Conservation (phyloP, 30 jellyfish, hydroid and myxozoan genomes). For the Sanderia malayensis region DNA sequence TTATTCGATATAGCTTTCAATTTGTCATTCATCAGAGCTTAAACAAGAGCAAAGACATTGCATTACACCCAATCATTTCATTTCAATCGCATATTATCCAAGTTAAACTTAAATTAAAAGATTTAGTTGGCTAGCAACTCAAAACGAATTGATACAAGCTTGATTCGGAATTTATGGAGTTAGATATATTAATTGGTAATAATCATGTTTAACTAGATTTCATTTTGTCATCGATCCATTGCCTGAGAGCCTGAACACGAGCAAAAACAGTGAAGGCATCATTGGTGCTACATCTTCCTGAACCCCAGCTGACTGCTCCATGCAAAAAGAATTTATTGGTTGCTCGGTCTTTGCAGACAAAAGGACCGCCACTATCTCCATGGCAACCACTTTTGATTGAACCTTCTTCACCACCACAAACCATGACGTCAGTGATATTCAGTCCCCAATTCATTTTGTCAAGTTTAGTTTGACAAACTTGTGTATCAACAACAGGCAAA, state of each 20-base stretch:
- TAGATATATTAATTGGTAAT: no score
- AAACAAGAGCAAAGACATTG: no score
- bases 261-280: constrained; percentile 70
- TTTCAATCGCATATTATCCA: no score
- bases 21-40: no score
- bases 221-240: constrained; percentile 48
- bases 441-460: constrained; percentile 43
- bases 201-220: neutral
- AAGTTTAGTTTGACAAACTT: constrained; percentile 41
- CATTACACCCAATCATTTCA: no score
- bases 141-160: no score
- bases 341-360: constrained; percentile 45
- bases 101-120: no score
- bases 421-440: constrained; percentile 45
- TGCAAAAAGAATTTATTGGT: constrained; percentile 50
- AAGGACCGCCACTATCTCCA: constrained; percentile 88
- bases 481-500: constrained; percentile 36
- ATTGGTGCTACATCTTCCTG: constrained; percentile 47
- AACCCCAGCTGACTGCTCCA: constrained; percentile 91
- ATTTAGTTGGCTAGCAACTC: no score
- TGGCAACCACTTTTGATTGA: constrained; percentile 69
- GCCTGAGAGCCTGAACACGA: constrained; percentile 51
- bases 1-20: no score
- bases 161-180: no score
- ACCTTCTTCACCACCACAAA: constrained; percentile 55